phyloP scores from a whole-genome alignment of 2,113 vertebrate genomes.

The Eulemur rufifrons region DNA sequence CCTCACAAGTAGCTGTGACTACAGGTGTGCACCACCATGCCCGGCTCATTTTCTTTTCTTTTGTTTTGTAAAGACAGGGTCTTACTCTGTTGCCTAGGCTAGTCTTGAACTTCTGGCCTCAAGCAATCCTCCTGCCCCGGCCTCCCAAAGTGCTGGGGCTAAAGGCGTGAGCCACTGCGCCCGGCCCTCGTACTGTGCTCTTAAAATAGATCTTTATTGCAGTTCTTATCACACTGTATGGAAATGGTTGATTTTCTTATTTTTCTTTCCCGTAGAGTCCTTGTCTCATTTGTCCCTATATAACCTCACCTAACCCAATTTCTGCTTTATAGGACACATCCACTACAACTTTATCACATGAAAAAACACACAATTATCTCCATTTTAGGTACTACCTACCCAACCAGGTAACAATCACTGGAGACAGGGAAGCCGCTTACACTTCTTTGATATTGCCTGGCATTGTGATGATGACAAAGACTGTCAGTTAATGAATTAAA shows the following conservation, averaged over 20 bases:
- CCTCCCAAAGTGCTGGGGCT: background rate
- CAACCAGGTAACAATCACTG: background rate
- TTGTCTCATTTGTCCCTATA: background rate
- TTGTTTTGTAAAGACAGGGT: background rate
- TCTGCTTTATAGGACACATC: background rate
- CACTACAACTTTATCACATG: background rate
- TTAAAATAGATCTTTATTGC: background rate
- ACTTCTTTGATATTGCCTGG: background rate
- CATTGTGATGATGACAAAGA: fast-evolving
- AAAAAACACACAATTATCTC: background rate
- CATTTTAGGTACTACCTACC: background rate
- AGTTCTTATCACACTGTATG: background rate
- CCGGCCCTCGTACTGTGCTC: background rate
- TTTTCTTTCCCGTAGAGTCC: background rate
- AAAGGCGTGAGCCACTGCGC: background rate
- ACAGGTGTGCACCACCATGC: background rate
- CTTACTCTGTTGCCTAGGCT: background rate
- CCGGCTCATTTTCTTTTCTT: background rate
- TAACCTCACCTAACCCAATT: background rate
- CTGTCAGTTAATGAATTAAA: background rate
- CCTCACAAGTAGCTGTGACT: background rate
- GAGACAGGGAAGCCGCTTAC: background rate
- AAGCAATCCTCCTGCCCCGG: background rate
- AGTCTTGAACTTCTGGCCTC: background rate
- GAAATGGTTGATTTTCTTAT: background rate